Percentiles rank a stretch among this genome's conserved stretches.
phyloP scores from a whole-genome alignment of 2,888 invertebrate genomes.

The Callosobruchus maculatus region DNA sequence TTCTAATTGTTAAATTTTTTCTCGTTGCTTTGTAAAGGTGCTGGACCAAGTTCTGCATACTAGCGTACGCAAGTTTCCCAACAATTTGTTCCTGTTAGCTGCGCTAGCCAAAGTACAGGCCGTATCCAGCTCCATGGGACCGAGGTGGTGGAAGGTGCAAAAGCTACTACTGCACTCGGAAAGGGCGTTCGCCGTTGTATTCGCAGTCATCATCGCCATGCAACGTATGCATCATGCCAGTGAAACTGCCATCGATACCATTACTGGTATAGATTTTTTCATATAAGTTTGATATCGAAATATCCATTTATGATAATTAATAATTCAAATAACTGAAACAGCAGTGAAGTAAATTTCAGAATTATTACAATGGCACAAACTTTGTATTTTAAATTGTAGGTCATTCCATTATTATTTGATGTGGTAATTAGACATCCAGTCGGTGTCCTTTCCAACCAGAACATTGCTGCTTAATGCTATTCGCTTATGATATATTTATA shows the following conservation, averaged over 20 bases:
- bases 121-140: slow-evolving; percentile 41
- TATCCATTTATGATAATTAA: too few relatives aligned
- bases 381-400: too few relatives aligned
- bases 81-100: slow-evolving; percentile 57
- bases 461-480: too few relatives aligned
- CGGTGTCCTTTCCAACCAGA: too few relatives aligned
- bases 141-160: slow-evolving; percentile 56
- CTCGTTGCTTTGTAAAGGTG: not conserved
- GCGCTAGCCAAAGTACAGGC: slow-evolving; percentile 50
- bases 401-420: too few relatives aligned
- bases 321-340: too few relatives aligned
- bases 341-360: too few relatives aligned
- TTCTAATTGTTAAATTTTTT: too few relatives aligned
- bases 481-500: too few relatives aligned
- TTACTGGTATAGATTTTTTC: slow-evolving; percentile 34
- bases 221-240: slow-evolving; percentile 38
- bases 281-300: too few relatives aligned
- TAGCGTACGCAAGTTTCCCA: slow-evolving; percentile 53
- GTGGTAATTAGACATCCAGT: too few relatives aligned
- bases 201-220: slow-evolving; percentile 48
- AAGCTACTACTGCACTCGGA: slow-evolving; percentile 46
- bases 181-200: slow-evolving; percentile 50
- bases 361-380: too few relatives aligned
- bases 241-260: slow-evolving; percentile 37
- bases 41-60: slow-evolving; percentile 45